Evolutionary conservation across 2,113 vertebrate genomes (phyloP).

Genomic region (Menura novaehollandiae): DNA sequence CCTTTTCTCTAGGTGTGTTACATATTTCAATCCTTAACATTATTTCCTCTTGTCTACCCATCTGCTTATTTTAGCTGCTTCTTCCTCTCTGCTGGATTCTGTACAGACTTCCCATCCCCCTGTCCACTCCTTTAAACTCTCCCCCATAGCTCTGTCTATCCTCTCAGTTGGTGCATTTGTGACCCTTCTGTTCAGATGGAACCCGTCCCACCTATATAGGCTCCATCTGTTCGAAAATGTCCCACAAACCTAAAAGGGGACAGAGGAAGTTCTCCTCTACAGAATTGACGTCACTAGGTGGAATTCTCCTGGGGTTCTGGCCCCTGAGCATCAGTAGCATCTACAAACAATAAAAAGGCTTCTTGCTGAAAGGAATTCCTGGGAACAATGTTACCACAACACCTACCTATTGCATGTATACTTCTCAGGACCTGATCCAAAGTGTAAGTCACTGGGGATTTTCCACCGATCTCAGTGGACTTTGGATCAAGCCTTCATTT

Average conservation of each 20-base stretch:
- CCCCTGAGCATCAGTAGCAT: slow-evolving; percentile 49
- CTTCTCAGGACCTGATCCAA: slow-evolving; percentile 23
- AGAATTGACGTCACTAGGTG: slow-evolving; percentile 78
- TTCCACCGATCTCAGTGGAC: slow-evolving; percentile 40
- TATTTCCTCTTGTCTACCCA: slow-evolving; percentile 68
- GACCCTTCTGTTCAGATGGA: slow-evolving; percentile 83
- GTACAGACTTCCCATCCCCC: slow-evolving; percentile 74
- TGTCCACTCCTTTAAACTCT: slow-evolving; percentile 80
- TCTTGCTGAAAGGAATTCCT: slow-evolving; percentile 40
- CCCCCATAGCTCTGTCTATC: slow-evolving; percentile 82
- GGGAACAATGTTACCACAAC: neutral
- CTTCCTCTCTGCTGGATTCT: slow-evolving; percentile 74
- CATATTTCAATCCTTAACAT: slow-evolving; percentile 56
- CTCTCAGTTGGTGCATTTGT: slow-evolving; percentile 79
- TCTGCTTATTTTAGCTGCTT: slow-evolving; percentile 76
- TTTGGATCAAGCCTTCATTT: neutral
- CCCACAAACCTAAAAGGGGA: slow-evolving; percentile 73
- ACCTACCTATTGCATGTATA: neutral
- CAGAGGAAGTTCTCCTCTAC: slow-evolving; percentile 77
- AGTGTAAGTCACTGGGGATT: slow-evolving; percentile 36
- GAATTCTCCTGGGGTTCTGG: slow-evolving; percentile 76
- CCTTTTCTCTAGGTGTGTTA: slow-evolving; percentile 59
- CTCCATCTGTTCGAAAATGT: slow-evolving; percentile 78
- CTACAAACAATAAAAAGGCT: slow-evolving; percentile 70
- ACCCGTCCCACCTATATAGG: slow-evolving; percentile 76